These are phyloP conservation scores for Ethmia dodecea DNA, from an alignment of 2,888 invertebrate genomes.

Conservation along the genomic window DNA sequence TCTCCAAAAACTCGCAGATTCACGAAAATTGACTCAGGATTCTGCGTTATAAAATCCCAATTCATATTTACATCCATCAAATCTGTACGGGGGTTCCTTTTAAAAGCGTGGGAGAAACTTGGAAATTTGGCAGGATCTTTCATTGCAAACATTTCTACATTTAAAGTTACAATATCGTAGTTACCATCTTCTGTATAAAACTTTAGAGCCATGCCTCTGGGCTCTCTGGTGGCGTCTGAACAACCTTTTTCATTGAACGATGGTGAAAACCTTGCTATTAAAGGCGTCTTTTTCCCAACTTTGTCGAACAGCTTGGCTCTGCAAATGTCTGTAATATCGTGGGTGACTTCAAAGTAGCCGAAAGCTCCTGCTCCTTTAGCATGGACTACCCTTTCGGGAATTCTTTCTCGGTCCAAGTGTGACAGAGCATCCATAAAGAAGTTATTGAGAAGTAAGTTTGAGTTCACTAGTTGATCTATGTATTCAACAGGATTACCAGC, in stretches of 20 bases:
- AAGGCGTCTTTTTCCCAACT: conserved; percentile 77
- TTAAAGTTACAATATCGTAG: conserved; percentile 27
- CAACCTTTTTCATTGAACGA: conserved; percentile 81
- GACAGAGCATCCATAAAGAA: conserved; percentile 82
- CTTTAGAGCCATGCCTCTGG: conserved; percentile 60
- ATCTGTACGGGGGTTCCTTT: conserved; percentile 72
- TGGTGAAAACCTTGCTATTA: conserved; percentile 76
- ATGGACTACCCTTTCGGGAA: conserved; percentile 93
- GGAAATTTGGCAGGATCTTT: conserved; percentile 73
- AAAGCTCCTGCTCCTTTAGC: conserved; percentile 90
- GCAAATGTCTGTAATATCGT: conserved; percentile 1
- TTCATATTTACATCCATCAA: conserved; percentile 30
- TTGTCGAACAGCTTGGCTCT: conserved; percentile 78
- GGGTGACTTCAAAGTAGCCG: conserved; percentile 9
- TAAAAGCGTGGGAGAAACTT: conserved; percentile 70
- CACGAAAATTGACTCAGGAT: conserved; percentile 83
- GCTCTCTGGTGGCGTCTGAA: conserved; percentile 56
- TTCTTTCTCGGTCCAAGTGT: conserved; percentile 89
- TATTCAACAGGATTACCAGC: conserved; percentile 87
- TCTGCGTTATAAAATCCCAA: conserved; percentile 71
- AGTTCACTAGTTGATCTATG: conserved; percentile 41
- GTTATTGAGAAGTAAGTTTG: conserved; percentile 9
- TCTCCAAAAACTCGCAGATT: conserved; percentile 88
- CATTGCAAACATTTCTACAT: conserved; percentile 74
- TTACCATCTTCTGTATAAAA: conserved; percentile 38